Base-by-base conservation (phyloP, 2,797 vertebrate genomes). In the Notolabrus celidotus region DNA sequence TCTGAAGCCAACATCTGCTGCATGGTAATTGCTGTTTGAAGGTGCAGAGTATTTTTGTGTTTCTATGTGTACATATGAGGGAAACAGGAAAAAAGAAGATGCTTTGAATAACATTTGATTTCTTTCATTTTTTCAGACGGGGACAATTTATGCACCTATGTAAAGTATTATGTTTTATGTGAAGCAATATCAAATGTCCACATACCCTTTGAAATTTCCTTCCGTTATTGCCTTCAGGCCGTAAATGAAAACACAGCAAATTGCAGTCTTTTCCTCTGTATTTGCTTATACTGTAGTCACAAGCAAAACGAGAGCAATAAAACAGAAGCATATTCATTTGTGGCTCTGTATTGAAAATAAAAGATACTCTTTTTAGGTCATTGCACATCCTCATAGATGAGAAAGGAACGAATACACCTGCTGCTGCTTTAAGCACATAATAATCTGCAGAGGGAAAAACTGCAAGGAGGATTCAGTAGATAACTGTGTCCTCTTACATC, bases 1-100 rank as follows among this genome's bases (percentile, higher is more conserved):
- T 83, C 71, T 77, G 55, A 55, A 67, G 68, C 67, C 54, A 75
- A 56, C 74, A 83, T 80, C 86, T 81, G 86, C 74, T 78, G 49
- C 57, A 57, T 25, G 1, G 54, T 84, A 84, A 84, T 83, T 83
- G 81, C 71, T 74, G 47, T 79, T 59, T 81, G 67, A 56, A 80
- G 58, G 67, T 85, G 58, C 68, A 45, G 55, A 46, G 67, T 1
- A 19, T 62, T 46, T 39, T 29, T 36, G 45, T 41, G 27, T 36
- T n/a, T 71, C 0, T 71, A 17, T 59, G 34, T 43, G 41, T 73
- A 11, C 6, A 19, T 17, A 45, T 16, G 10, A n/a, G 27, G 17
- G 49, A 31, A n/a, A 50, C 7, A 50, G 10, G 19, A 5, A 14
- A 3, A 38, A 51, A 67, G 57, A 31, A 19, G 61, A 56, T 7